These are phyloP conservation scores for Beroe ovata DNA, from an alignment of 37 sponge, comb jelly and placozoan species.

Conservation along the genomic window DNA sequence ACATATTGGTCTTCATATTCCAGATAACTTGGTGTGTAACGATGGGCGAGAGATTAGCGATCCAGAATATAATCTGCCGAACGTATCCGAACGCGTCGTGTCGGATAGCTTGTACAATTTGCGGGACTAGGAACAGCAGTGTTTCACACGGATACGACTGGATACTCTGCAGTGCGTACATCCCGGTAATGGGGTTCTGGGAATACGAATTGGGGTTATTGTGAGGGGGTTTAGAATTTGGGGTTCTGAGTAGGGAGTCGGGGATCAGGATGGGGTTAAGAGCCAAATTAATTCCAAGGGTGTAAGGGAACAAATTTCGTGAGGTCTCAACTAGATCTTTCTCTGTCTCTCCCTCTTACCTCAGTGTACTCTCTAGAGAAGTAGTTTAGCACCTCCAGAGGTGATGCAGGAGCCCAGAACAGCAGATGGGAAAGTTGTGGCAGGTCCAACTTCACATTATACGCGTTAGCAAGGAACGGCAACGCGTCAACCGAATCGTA, in stretches of 20 bases:
- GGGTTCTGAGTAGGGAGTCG: too few species aligned
- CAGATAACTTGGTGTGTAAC: conserved; percentile 91
- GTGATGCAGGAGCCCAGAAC: conserved; percentile 45
- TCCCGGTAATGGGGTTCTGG: conserved; percentile 59
- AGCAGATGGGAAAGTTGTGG: conserved; percentile 36
- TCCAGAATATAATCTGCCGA: conserved; percentile 65
- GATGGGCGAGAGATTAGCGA: conserved; percentile 83
- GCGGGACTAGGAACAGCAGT: conserved; percentile 87
- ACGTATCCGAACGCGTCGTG: conserved; percentile 76
- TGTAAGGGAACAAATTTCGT: too few species aligned
- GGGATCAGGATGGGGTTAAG: too few species aligned
- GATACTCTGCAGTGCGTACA: conserved; percentile 56
- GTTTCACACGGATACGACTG: conserved; percentile 73
- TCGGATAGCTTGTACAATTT: conserved; percentile 89
- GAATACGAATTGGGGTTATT: too few species aligned
- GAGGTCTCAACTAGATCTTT: too few species aligned
- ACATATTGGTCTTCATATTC: conserved; percentile 98
- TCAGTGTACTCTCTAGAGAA: conserved; percentile 31
- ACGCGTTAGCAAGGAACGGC: conserved; percentile 28
- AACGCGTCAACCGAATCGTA: conserved; percentile 49
- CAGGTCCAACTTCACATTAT: conserved; percentile 50
- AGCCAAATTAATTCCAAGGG: too few species aligned
- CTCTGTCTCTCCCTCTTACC: too few species aligned
- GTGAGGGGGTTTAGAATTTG: too few species aligned
- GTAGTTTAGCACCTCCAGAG: conserved; percentile 46